Percentiles rank a stretch among this genome's conserved stretches.
These are phyloP conservation scores for Cenopis cana DNA, from an alignment of 2,888 invertebrate species.

Conservation along the genomic window DNA sequence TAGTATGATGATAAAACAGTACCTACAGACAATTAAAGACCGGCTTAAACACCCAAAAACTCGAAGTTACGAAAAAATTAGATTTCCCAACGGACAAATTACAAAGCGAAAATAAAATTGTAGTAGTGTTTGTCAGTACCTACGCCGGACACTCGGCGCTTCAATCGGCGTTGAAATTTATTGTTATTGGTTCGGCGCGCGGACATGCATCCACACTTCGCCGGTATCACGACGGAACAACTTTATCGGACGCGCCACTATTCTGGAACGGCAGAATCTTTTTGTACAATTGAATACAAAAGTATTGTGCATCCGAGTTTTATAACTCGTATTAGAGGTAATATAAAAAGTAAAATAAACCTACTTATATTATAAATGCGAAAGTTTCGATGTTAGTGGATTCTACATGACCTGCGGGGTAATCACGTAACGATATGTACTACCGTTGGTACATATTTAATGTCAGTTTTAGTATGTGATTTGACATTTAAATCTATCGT, in stretches of 20 bases:
- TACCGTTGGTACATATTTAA: no score
- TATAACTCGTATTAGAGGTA: no score
- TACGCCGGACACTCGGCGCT: constrained; percentile 65
- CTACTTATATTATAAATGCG: no score
- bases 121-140: constrained; percentile 3
- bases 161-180: constrained; percentile 82
- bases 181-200: constrained; percentile 82
- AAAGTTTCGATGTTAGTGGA: no score
- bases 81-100: not conserved
- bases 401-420: no score
- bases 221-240: constrained; percentile 81
- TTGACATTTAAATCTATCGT: no score
- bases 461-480: no score
- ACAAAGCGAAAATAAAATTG: constrained; percentile 1
- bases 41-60: not conserved
- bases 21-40: not conserved
- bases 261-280: constrained; percentile 51
- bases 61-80: not conserved
- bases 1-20: no score
- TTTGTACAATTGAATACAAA: not conserved
- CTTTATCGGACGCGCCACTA: constrained; percentile 71
- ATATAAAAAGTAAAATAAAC: no score
- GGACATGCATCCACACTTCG: constrained; percentile 84
- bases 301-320: no score
- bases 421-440: no score